Evolutionary conservation across 2,797 vertebrate species (phyloP), one percentile per base, ranked within the genome.

Genomic region (Gymnothorax reevesii): DNA sequence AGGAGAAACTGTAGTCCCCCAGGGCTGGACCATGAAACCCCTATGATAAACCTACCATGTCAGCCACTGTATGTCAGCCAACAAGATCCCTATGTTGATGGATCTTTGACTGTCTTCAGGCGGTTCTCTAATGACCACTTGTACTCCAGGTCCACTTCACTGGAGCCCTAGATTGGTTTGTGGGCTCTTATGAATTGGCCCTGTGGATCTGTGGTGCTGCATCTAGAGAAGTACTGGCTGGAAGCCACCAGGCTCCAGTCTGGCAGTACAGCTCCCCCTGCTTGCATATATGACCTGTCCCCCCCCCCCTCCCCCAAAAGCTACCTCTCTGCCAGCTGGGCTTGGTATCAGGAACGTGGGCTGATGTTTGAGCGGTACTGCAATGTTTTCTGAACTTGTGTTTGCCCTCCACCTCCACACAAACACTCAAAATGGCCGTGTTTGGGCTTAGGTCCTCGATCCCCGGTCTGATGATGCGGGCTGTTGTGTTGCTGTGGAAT

Each of bases 301-400:
- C 6, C 13, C 42, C 33, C 4, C 13, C 25, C 15, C 6, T 0
- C 3, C 10, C 2, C 1, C 3, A 22, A 79, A 49, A 15, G 75
- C 75, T 79, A 54, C 75, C 75, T 79, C 75, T 79, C 49, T 52
- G 75, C 75, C 75, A 79, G 75, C 75, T 79, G 75, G 75, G 75
- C 17, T 54, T 22, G 3, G 75, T n/a, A 52, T n/a, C 75, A 9
- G 75, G 75, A 79, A 15, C n/a, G 75, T 20, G 10, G 75, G 75
- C 75, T 79, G 75, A 79, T 17, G 49, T 2, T 52, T 20, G 75
- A 79, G 75, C 75, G 54, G 54, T 54, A 79, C 75, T 79, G n/a
- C 33, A 77, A 42, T 54, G 75, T 79, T 52, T 77, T 49, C 75
- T 79, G 49, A 52, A 52, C 75, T 79, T 54, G 42, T 79, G 8